These are phyloP conservation scores for Megalops atlanticus DNA, from an alignment of 2,113 vertebrate genomes.

Conservation along the genomic window DNA sequence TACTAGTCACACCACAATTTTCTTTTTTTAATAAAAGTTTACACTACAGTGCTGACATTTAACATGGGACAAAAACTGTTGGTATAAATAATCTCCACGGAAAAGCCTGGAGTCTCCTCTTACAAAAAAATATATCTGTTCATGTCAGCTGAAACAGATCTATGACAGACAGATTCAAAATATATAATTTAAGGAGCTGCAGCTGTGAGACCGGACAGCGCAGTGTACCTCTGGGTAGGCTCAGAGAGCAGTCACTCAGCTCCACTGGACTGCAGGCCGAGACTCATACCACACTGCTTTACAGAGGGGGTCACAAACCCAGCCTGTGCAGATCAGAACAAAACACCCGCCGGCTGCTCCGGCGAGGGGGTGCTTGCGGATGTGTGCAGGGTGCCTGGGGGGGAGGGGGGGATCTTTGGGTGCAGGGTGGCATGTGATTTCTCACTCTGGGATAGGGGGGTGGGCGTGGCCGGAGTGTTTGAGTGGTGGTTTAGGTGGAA, in stretches of 20 bases:
- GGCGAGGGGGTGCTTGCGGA: slow-evolving; percentile 75
- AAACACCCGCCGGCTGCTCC: slow-evolving; percentile 82
- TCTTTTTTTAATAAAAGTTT: slow-evolving; percentile 88
- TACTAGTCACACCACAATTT: slow-evolving; percentile 99
- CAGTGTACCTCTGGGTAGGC: too few species aligned
- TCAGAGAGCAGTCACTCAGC: too few species aligned
- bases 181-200: slow-evolving; percentile 80
- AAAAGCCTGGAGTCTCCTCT: slow-evolving; percentile 89
- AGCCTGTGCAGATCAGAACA: slow-evolving; percentile 86
- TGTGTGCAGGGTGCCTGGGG: slow-evolving; percentile 75
- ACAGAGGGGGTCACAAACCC: too few species aligned
- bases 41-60: slow-evolving; percentile 97
- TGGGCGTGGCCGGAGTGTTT: slow-evolving; percentile 60
- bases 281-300: too few species aligned
- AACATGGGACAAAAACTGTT: slow-evolving; percentile 71
- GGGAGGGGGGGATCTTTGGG: slow-evolving; percentile 64
- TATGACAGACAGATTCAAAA: slow-evolving; percentile 86
- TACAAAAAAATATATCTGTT: slow-evolving; percentile 91
- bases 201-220: slow-evolving; percentile 81
- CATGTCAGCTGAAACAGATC: slow-evolving; percentile 84
- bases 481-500: slow-evolving; percentile 59
- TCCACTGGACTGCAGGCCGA: too few species aligned
- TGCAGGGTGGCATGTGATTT: slow-evolving; percentile 74
- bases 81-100: slow-evolving; percentile 96
- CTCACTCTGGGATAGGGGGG: slow-evolving; percentile 67